Evolutionary conservation across 2,888 invertebrate species (phyloP).

Genomic region (Catotricha subobsoleta): DNA sequence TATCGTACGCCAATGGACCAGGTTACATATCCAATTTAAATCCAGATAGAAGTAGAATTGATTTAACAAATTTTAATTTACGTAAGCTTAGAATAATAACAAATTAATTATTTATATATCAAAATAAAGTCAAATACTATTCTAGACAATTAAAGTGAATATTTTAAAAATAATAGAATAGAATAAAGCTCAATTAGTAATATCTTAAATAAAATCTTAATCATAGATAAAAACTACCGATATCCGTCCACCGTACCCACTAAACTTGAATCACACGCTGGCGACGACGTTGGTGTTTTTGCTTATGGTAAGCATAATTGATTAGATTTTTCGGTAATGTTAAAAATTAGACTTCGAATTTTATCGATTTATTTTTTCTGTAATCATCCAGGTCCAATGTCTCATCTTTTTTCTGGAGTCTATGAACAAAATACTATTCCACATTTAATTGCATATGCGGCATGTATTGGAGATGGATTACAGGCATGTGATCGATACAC

Average conservation of each 20-base stretch:
- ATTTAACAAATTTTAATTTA: slow-evolving; percentile 4
- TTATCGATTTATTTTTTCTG: background rate
- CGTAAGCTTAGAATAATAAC: background rate
- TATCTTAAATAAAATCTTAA: too few species aligned
- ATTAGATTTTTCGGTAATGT: background rate
- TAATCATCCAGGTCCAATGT: slow-evolving; percentile 29
- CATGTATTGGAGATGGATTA: slow-evolving; percentile 22
- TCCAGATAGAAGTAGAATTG: background rate
- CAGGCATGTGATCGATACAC: slow-evolving; percentile 8
- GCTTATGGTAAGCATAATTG: slow-evolving; percentile 29
- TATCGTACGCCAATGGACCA: slow-evolving; percentile 60
- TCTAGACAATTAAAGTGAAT: too few species aligned
- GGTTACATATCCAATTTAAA: slow-evolving; percentile 30
- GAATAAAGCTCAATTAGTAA: too few species aligned
- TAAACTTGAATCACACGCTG: slow-evolving; percentile 50
- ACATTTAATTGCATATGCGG: slow-evolving; percentile 28
- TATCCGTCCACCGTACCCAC: slow-evolving; percentile 45
- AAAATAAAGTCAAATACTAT: too few species aligned
- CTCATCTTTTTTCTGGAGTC: slow-evolving; percentile 40
- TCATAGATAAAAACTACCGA: slow-evolving; percentile 23
- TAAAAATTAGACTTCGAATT: background rate
- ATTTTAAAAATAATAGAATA: too few species aligned
- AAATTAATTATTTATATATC: too few species aligned
- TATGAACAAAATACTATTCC: slow-evolving; percentile 41
- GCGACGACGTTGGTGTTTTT: slow-evolving; percentile 61